phyloP scores from a whole-genome alignment of 2,797 vertebrate species.

The Cirrhinus mrigala region DNA sequence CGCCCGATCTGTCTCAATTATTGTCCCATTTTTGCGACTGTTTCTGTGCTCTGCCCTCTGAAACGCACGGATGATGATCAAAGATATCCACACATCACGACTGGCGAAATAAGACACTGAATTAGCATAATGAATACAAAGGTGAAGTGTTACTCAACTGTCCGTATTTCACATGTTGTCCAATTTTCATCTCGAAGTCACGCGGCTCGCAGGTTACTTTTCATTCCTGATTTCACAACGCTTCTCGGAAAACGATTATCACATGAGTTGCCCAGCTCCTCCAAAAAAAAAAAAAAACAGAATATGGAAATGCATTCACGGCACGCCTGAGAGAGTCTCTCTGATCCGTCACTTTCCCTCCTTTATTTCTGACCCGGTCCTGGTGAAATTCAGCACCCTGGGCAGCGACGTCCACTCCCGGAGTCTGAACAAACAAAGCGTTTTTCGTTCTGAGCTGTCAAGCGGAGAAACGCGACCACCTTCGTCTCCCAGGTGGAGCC shows the following conservation, averaged over 20 bases:
- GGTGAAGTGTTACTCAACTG: slow-evolving; percentile 66
- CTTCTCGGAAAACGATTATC: slow-evolving; percentile 65
- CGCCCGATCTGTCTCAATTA: slow-evolving; percentile 76
- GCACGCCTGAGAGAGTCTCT: slow-evolving; percentile 56
- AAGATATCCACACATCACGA: slow-evolving; percentile 71
- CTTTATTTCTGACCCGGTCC: slow-evolving; percentile 47
- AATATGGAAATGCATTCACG: slow-evolving; percentile 56
- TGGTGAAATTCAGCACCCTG: slow-evolving; percentile 64
- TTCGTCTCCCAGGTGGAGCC: slow-evolving; percentile 64
- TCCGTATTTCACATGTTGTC: slow-evolving; percentile 65
- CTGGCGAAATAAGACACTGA: slow-evolving; percentile 57
- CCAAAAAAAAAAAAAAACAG: slow-evolving; percentile 19
- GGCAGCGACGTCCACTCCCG: slow-evolving; percentile 65
- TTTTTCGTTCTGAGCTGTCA: slow-evolving; percentile 65
- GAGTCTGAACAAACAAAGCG: slow-evolving; percentile 64
- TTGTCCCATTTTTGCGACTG: slow-evolving; percentile 80
- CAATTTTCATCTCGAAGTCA: slow-evolving; percentile 62
- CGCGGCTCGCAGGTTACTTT: slow-evolving; percentile 55
- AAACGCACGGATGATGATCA: slow-evolving; percentile 60
- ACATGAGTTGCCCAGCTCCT: slow-evolving; percentile 58
- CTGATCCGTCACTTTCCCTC: slow-evolving; percentile 58
- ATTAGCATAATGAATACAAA: slow-evolving; percentile 68
- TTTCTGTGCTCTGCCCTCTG: slow-evolving; percentile 66
- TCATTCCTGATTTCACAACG: slow-evolving; percentile 71
- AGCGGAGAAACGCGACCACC: slow-evolving; percentile 64